A percentile compares a stretch with the other conserved stretches of the same genome.
phyloP scores from a whole-genome alignment of 2,797 vertebrate species.

The Xenopus petersii region DNA sequence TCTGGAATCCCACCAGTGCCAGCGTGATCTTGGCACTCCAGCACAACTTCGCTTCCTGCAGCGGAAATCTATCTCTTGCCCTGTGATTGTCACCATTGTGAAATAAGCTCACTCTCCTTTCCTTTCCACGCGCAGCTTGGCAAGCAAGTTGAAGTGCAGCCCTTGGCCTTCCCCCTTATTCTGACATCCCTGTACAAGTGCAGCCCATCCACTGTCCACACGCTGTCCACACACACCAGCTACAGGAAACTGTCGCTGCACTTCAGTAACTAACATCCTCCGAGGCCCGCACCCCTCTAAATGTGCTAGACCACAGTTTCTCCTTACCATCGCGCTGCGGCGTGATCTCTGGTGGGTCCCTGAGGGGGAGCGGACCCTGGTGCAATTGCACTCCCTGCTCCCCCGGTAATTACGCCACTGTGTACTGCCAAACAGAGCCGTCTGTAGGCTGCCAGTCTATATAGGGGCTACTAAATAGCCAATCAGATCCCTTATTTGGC shows the following conservation, averaged over 20 bases:
- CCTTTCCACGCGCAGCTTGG: slow-evolving; percentile 43
- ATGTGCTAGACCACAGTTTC: no score
- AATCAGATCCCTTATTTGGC: no score
- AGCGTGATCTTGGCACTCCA: slow-evolving; percentile 47
- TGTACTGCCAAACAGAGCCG: no score
- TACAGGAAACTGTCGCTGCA: slow-evolving; percentile 39
- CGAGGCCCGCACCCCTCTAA: no score
- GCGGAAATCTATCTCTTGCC: slow-evolving; percentile 45
- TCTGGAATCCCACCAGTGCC: slow-evolving; percentile 44
- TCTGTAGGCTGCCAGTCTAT: no score
- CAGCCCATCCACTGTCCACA: slow-evolving; percentile 29
- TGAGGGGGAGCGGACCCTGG: no score
- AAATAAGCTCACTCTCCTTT: slow-evolving; percentile 44
- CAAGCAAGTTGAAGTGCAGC: slow-evolving; percentile 26
- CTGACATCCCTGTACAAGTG: slow-evolving; percentile 16
- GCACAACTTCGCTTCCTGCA: slow-evolving; percentile 24
- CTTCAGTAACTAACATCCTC: slow-evolving; percentile 1
- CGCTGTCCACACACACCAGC: slow-evolving; percentile 31
- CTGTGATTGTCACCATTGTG: slow-evolving; percentile 41
- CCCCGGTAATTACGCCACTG: no score
- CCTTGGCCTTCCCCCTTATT: slow-evolving; percentile 27
- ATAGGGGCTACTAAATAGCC: no score
- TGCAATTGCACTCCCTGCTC: no score
- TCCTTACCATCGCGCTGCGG: no score
- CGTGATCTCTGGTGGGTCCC: no score